phyloP scores from a whole-genome alignment of 2,113 vertebrate species.

The Dasypus novemcinctus region DNA sequence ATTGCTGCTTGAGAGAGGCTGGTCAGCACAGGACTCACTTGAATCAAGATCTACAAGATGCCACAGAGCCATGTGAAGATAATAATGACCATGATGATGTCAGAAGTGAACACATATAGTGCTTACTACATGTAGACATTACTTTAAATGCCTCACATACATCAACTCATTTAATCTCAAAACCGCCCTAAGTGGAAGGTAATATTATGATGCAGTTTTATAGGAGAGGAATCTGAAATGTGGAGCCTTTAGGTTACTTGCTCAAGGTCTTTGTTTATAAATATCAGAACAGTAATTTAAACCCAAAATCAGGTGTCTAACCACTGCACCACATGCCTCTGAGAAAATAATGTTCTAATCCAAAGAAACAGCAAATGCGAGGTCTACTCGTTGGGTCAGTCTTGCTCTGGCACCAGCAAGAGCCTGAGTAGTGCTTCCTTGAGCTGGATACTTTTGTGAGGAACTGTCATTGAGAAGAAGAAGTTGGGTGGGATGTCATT shows the following conservation, averaged over 20 bases:
- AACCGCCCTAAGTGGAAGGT: not conserved
- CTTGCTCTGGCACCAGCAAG: not conserved
- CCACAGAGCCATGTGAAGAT: not conserved
- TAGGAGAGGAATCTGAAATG: not conserved
- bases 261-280: not conserved
- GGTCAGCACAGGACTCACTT: not conserved
- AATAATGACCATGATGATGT: not conserved
- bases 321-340: not conserved
- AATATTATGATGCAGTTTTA: not conserved
- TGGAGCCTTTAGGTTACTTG: not conserved
- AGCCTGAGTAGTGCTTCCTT: not conserved
- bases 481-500: not conserved
- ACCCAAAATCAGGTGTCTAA: not conserved
- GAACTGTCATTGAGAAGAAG: not conserved
- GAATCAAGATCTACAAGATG: not conserved
- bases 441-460: not conserved
- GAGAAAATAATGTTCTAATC: not conserved
- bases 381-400: not conserved
- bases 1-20: not conserved
- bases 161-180: not conserved
- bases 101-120: not conserved
- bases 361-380: not conserved
- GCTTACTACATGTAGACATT: accelerated
- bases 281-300: not conserved
- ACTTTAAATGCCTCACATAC: not conserved